Conservation (phyloP, 2,888 invertebrate genomes). For the Epicampocera succincta region DNA sequence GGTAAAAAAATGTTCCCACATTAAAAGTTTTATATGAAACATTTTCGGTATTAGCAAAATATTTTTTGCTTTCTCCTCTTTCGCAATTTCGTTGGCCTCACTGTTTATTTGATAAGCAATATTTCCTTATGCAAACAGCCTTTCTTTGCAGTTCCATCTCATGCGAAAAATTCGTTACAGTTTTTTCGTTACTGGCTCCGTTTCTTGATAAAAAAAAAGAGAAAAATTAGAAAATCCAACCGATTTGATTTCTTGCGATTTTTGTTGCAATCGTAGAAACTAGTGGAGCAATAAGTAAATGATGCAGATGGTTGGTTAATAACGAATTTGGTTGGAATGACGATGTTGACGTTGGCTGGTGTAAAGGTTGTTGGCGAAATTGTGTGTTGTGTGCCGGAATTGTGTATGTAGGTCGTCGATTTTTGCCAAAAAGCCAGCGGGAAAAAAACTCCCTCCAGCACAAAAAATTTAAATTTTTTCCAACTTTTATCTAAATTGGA, state of each 20-base stretch:
- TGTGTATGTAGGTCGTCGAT: constrained; percentile 23
- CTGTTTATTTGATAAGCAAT: constrained; percentile 40
- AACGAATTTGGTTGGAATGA: constrained; percentile 40
- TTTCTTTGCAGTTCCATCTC: constrained; percentile 23
- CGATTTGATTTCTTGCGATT: constrained; percentile 50
- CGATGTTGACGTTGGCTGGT: constrained; percentile 36
- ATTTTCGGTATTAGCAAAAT: too few species aligned
- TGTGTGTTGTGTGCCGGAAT: neutral
- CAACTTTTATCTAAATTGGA: constrained; percentile 72
- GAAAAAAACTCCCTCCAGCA: constrained; percentile 70
- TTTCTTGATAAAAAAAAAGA: constrained; percentile 51
- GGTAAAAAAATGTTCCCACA: too few species aligned
- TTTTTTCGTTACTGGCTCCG: constrained; percentile 17
- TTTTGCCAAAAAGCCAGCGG: neutral
- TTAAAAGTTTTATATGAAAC: too few species aligned
- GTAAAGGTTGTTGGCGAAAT: constrained; percentile 34
- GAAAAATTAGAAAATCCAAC: constrained; percentile 3
- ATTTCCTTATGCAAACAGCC: constrained; percentile 15
- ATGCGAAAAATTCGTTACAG: constrained; percentile 11
- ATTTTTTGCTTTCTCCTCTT: neutral
- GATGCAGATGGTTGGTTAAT: constrained; percentile 58
- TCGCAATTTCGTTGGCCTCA: neutral
- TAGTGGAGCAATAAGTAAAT: constrained; percentile 54
- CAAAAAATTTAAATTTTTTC: constrained; percentile 35
- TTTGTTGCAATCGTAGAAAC: constrained; percentile 34